These are phyloP conservation scores for Melangyna quadrimaculata DNA, from an alignment of 2,888 invertebrate genomes.

Conservation along the genomic window DNA sequence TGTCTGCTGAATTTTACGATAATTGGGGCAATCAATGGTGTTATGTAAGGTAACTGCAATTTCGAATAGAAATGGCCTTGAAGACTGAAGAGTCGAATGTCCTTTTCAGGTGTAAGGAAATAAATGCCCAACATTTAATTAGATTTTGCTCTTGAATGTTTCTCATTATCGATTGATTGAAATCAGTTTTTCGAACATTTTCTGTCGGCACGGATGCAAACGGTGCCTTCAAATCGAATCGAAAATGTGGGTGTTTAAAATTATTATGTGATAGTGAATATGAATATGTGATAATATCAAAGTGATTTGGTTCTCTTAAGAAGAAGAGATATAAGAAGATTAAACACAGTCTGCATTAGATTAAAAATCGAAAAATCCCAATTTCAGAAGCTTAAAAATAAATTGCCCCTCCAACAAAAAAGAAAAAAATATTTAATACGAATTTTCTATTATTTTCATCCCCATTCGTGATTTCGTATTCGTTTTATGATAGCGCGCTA, in stretches of 20 bases:
- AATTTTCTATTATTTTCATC: slow-evolving; percentile 18
- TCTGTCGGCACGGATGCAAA: slow-evolving; percentile 42
- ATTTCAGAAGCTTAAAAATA: slow-evolving; percentile 25
- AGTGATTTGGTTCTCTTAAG: slow-evolving; percentile 18
- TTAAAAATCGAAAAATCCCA: slow-evolving; percentile 37
- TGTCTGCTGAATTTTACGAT: slow-evolving; percentile 62
- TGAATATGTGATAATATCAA: slow-evolving; percentile 15
- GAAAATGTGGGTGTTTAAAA: not conserved
- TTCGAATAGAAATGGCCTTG: slow-evolving; percentile 50
- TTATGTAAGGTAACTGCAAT: slow-evolving; percentile 35
- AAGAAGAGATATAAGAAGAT: not conserved
- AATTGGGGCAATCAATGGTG: slow-evolving; percentile 31
- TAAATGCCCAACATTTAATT: not conserved
- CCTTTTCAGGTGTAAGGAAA: slow-evolving; percentile 23
- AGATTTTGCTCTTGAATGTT: not conserved
- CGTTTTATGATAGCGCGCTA: slow-evolving; percentile 33
- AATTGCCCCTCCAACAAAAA: not conserved
- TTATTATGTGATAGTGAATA: not conserved
- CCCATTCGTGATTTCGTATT: slow-evolving; percentile 1
- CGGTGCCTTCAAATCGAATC: not conserved
- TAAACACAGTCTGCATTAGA: too few species aligned
- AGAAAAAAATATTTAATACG: slow-evolving; percentile 23
- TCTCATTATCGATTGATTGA: slow-evolving; percentile 32
- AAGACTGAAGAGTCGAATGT: not conserved
- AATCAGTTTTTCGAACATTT: slow-evolving; percentile 58